Percentiles rank a stretch among this genome's conserved stretches.
Evolutionary conservation across 2,113 vertebrate genomes (phyloP).

Genomic region (Pristiophorus japonicus): DNA sequence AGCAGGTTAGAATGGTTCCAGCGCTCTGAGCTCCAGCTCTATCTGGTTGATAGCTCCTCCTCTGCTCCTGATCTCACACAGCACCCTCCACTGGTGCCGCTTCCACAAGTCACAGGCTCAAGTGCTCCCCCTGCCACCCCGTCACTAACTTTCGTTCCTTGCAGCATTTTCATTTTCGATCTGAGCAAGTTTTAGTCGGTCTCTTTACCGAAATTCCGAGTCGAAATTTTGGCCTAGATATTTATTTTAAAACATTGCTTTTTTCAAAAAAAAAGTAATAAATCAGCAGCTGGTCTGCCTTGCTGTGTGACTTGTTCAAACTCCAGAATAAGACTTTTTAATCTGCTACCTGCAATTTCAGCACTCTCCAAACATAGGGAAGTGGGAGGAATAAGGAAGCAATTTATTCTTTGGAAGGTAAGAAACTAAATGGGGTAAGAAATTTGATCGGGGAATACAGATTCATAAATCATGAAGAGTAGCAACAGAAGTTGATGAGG

Average conservation of each 20-base stretch:
- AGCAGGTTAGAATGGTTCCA: background rate
- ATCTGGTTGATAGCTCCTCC: background rate
- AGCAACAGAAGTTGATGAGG: no score
- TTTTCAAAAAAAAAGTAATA: background rate
- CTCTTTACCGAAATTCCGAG: background rate
- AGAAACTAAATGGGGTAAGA: no score
- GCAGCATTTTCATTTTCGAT: background rate
- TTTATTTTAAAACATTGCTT: background rate
- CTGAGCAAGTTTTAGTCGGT: background rate
- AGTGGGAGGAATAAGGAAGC: background rate
- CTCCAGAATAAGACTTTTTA: background rate
- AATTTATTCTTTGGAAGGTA: no score
- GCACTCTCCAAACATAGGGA: background rate
- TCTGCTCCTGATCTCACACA: background rate
- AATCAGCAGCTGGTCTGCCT: background rate
- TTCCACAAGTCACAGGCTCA: background rate
- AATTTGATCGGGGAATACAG: no score
- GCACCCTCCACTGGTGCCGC: background rate
- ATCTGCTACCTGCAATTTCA: background rate
- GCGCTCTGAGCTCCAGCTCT: background rate
- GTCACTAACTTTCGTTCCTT: background rate
- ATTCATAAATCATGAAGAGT: no score
- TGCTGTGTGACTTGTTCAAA: background rate
- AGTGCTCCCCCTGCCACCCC: background rate
- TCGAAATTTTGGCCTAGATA: background rate